Percentiles rank a stretch among this genome's conserved stretches.
phyloP scores from a whole-genome alignment of 30 jellyfish, hydroid and myxozoan genomes.

The Mastigias papua region DNA sequence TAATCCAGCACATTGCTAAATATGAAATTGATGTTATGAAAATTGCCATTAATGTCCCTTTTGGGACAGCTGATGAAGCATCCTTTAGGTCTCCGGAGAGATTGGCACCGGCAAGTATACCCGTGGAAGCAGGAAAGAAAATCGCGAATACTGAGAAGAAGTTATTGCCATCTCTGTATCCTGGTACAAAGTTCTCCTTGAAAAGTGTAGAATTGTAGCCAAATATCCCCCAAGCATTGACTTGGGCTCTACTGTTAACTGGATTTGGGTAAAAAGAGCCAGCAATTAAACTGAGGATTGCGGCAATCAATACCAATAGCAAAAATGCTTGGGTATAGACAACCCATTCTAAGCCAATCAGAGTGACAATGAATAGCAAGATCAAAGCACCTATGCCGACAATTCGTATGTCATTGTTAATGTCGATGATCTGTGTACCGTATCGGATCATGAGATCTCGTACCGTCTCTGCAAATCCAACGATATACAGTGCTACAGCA shows the following conservation, averaged over 20 bases:
- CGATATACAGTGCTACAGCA: conserved; percentile 94
- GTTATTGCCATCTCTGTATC: conserved; percentile 65
- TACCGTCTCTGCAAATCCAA: conserved; percentile 94
- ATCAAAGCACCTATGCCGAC: conserved; percentile 83
- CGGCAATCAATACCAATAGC: conserved; percentile 77
- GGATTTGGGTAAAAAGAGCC: conserved; percentile 72
- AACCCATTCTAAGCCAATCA: conserved; percentile 96
- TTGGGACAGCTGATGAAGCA: conserved; percentile 91
- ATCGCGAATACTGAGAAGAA: conserved; percentile 85
- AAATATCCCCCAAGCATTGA: too few relatives aligned
- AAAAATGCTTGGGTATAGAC: conserved; percentile 88
- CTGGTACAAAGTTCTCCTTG: conserved; percentile 79
- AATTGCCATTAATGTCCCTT: conserved; percentile 90
- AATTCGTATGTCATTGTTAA: conserved; percentile 84
- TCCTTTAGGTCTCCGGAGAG: conserved; percentile 94
- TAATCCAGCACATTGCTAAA: conserved; percentile 83
- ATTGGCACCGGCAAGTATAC: conserved; percentile 93
- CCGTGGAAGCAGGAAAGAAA: conserved; percentile 97
- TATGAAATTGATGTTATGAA: conserved; percentile 69
- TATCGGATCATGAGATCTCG: conserved; percentile 76
- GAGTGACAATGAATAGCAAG: conserved; percentile 71
- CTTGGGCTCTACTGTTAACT: conserved; percentile 57
- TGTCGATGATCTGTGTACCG: conserved; percentile 73
- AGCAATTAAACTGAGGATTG: conserved; percentile 71
- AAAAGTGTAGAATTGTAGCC: conserved; percentile 64